Evolutionary conservation across 2,888 invertebrate species (phyloP).

Genomic region (Sericinus montela): DNA sequence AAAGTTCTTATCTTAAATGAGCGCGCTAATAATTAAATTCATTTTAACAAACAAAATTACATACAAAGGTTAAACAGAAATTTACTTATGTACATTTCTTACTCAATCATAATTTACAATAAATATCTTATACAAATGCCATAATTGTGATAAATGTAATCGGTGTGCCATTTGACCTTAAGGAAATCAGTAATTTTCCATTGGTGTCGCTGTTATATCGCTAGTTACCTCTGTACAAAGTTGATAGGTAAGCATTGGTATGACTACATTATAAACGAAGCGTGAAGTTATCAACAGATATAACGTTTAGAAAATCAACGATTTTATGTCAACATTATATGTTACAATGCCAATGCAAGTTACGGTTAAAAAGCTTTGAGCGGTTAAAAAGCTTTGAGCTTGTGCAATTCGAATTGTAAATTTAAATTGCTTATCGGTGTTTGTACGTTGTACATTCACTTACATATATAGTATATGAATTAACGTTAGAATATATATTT

Average conservation of each 20-base stretch:
- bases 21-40: neutral
- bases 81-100: neutral
- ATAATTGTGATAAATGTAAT: constrained; percentile 41
- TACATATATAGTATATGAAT: too few relatives aligned
- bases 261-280: neutral
- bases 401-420: too few relatives aligned
- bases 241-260: constrained; percentile 18
- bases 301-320: too few relatives aligned
- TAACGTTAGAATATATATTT: too few relatives aligned
- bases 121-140: constrained; percentile 28
- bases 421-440: too few relatives aligned
- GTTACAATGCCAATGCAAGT: too few relatives aligned
- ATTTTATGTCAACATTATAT: too few relatives aligned
- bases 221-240: constrained; percentile 24
- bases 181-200: constrained; percentile 41
- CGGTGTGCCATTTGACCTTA: constrained; percentile 39
- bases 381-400: too few relatives aligned
- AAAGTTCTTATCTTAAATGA: too few relatives aligned
- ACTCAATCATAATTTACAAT: neutral
- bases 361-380: too few relatives aligned
- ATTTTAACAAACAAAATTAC: neutral
- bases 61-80: constrained; percentile 4
- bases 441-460: too few relatives aligned
- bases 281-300: too few relatives aligned
- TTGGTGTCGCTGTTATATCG: constrained; percentile 23